Conservation (phyloP, 2,113 vertebrate species). For the Xiphias gladius region DNA sequence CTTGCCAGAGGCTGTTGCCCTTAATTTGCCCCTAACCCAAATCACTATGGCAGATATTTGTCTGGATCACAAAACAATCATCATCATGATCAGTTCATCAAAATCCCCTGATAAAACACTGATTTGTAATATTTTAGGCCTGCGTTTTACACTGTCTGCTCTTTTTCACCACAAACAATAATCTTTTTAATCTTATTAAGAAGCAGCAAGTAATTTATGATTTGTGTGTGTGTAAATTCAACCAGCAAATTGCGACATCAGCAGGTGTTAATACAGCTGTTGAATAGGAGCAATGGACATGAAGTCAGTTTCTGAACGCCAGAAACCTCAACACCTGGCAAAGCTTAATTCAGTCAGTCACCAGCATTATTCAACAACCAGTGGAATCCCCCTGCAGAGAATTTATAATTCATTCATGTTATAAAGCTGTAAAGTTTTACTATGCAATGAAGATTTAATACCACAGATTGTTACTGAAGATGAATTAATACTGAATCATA, state of each 20-base stretch:
- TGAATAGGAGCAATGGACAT: neutral
- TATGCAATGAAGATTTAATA: neutral
- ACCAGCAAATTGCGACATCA: neutral
- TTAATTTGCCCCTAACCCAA: conserved; percentile 20
- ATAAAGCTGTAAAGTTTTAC: neutral
- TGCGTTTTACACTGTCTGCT: neutral
- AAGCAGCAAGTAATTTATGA: neutral
- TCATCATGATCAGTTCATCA: neutral
- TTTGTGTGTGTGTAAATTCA: neutral
- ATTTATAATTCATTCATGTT: neutral
- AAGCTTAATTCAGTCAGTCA: neutral
- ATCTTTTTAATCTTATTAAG: neutral
- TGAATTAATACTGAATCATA: neutral
- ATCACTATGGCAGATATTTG: neutral
- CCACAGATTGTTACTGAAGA: neutral
- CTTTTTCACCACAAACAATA: neutral
- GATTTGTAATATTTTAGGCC: too few relatives aligned
- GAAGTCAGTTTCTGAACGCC: neutral
- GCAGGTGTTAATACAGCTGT: neutral
- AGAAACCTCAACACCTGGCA: conserved; percentile 2
- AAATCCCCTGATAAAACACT: neutral
- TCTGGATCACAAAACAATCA: conserved; percentile 11
- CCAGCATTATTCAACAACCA: neutral
- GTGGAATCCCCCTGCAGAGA: neutral
- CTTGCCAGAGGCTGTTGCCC: conserved; percentile 9